Evolutionary conservation across 1,140 invertebrate species (phyloP), one percentile per base, ranked within the genome.

Genomic region (Habropoda laboriosa): DNA sequence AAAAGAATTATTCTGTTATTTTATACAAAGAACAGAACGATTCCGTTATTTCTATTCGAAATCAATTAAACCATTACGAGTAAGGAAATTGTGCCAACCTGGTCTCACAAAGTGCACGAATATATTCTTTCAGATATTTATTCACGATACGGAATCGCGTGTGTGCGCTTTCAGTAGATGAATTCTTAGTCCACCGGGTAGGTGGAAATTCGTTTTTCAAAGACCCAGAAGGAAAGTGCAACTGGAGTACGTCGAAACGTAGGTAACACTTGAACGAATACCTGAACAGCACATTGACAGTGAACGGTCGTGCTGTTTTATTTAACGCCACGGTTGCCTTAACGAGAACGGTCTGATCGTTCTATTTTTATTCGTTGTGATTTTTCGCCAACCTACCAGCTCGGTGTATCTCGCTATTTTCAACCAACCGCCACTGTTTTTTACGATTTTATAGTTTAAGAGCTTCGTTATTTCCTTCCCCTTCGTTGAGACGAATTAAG

Each of bases 321-420:
- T 66, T 66, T 66, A 51, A 32, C 63, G 30, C 0, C 0, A n/a
- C 45, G 49, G 63, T 66, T 49, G 63, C 6, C 35, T 66, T 66
- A 51, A 49, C 30, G n/a, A 16, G 38, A 24, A 61, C 35, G 7
- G n/a, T 42, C 18, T 18, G n/a, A 42, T 42, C 60, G 38, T 42
- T 63, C 4, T 12, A 38, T 42, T 63, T 63, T 63, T 45, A 42
- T 63, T 42, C 38, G n/a, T 6, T 24, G 18, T 42, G 45, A 63
- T 63, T 63, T 42, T 42, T 63, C 21, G n/a, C n/a, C n/a, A 27
- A 16, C 8, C 55, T 35, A 13, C 24, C 55, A 5, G 27, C 3
- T 12, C 18, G 7, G 2, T 13, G 13, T 58, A 21, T 5, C 4
- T 1, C 12, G 55, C 1, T 8, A 35, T 58, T 58, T 58, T 21